Percentiles rank a stretch among this genome's conserved stretches.
Conservation (phyloP, 2,797 vertebrate species). For the Phrynocephalus forsythii region DNA sequence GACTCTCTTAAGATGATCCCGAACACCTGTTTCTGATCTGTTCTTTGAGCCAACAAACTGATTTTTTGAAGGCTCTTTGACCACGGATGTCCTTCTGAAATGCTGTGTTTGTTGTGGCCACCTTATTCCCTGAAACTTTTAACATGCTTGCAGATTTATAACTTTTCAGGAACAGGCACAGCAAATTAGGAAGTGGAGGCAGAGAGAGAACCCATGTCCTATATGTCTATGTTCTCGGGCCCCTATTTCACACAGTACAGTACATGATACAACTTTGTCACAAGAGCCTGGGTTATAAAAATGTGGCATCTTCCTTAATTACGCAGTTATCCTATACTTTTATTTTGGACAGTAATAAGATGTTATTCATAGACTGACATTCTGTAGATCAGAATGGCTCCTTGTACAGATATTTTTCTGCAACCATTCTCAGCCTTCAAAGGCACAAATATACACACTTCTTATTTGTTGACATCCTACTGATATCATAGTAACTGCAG, state of each 20-base stretch:
- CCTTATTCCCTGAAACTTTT: not conserved
- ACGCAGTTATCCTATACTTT: too few relatives aligned
- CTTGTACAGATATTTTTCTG: too few relatives aligned
- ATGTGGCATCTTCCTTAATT: not conserved
- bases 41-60: not conserved
- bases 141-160: not conserved
- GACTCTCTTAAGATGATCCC: not conserved
- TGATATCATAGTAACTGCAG: not conserved
- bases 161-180: not conserved
- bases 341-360: not conserved
- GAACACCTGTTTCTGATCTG: not conserved
- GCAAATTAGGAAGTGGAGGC: not conserved
- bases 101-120: not conserved
- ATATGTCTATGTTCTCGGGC: not conserved
- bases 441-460: too few relatives aligned
- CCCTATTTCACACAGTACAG: not conserved
- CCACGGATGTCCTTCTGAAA: not conserved
- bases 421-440: too few relatives aligned
- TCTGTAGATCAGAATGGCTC: slow-evolving; percentile 3
- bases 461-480: not conserved
- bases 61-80: not conserved
- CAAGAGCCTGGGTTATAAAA: not conserved
- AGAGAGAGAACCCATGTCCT: not conserved
- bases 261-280: not conserved
- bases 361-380: not conserved